These are phyloP conservation scores for Lepus townsendii DNA, from an alignment of 2,797 vertebrate genomes.

Conservation along the genomic window DNA sequence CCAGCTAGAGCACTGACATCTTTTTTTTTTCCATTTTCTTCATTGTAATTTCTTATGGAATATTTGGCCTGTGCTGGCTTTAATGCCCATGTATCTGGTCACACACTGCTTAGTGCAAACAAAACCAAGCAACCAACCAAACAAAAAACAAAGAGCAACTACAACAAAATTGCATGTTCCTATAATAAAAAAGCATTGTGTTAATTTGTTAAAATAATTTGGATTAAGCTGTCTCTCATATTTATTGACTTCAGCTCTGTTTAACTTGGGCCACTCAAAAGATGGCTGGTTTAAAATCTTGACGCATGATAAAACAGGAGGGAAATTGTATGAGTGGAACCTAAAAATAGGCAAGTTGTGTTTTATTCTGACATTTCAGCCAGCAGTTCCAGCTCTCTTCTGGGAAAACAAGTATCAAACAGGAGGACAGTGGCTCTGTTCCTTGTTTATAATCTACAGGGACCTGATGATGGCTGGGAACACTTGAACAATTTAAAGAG, in stretches of 20 bases:
- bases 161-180: background rate
- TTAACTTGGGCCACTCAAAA: conserved; percentile 1
- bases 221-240: background rate
- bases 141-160: background rate
- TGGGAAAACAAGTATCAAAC: conserved; percentile 82
- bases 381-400: conserved; percentile 79
- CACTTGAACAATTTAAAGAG: conserved; percentile 76
- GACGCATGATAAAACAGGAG: conserved; percentile 76
- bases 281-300: conserved; percentile 49
- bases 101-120: background rate
- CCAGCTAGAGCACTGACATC: background rate
- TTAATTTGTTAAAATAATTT: background rate
- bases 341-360: conserved; percentile 79
- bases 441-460: conserved; percentile 79
- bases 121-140: background rate
- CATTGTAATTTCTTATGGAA: background rate
- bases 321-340: conserved; percentile 56
- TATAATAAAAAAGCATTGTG: background rate
- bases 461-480: conserved; percentile 73
- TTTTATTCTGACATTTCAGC: conserved; percentile 82
- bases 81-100: background rate
- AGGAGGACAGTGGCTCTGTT: conserved; percentile 75
- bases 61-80: background rate
- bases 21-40: background rate
- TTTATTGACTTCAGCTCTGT: conserved; percentile 6